Conservation (phyloP, 2,113 vertebrate species). For the Cyprinodon tularosa region DNA sequence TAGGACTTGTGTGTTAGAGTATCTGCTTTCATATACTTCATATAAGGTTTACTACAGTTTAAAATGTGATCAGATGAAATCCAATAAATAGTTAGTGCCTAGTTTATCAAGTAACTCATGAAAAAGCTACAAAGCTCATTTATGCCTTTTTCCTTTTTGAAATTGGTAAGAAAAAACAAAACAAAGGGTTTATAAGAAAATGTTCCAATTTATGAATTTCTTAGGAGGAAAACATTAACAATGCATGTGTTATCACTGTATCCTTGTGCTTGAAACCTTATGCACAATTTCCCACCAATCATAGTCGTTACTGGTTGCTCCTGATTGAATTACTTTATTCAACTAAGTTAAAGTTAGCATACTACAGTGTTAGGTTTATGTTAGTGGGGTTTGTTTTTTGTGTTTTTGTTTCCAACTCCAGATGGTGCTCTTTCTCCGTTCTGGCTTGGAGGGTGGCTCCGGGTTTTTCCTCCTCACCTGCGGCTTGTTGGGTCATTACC, state of each 20-base stretch:
- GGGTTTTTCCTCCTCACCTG: too few relatives aligned
- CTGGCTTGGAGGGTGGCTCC: too few relatives aligned
- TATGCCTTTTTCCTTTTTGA: neutral
- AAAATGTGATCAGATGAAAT: neutral
- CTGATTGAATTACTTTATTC: conserved; percentile 55
- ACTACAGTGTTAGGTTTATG: neutral
- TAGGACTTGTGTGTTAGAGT: neutral
- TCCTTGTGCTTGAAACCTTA: conserved; percentile 47
- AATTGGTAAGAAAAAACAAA: neutral
- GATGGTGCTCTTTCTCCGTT: too few relatives aligned
- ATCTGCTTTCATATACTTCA: neutral
- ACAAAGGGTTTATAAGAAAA: neutral
- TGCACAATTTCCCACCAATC: conserved; percentile 43
- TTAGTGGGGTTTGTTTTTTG: too few relatives aligned
- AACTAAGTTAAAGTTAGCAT: conserved; percentile 59
- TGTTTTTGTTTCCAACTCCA: too few relatives aligned
- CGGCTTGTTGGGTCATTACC: too few relatives aligned
- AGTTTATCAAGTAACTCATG: neutral
- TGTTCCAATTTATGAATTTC: conserved; percentile 10
- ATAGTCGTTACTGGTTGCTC: conserved; percentile 54
- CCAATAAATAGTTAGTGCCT: neutral
- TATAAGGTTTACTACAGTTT: neutral
- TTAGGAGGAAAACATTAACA: conserved; percentile 40
- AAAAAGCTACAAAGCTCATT: neutral
- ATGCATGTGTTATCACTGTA: conserved; percentile 53